phyloP scores from a whole-genome alignment of 2,113 vertebrate genomes.

The Cromileptes altivelis region DNA sequence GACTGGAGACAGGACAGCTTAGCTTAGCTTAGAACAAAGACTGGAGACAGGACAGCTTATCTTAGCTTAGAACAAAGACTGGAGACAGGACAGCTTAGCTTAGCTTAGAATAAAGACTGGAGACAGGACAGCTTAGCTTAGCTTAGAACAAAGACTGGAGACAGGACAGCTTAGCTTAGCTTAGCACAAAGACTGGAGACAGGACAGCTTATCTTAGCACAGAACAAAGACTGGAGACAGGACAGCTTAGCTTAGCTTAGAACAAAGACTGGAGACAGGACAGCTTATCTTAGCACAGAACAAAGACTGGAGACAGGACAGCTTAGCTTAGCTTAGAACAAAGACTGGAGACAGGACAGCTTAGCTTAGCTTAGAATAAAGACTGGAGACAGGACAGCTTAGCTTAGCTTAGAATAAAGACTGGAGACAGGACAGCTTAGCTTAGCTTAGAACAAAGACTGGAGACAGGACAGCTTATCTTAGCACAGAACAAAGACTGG shows the following conservation, averaged over 20 bases:
- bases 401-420: slow-evolving; percentile 27
- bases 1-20: no score
- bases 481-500: background rate
- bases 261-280: background rate
- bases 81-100: no score
- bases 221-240: background rate
- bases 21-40: no score
- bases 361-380: slow-evolving; percentile 37
- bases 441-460: background rate
- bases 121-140: no score
- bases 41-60: no score
- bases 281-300: slow-evolving; percentile 34
- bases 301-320: background rate
- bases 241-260: slow-evolving; percentile 29
- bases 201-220: slow-evolving; percentile 21
- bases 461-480: background rate
- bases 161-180: slow-evolving; percentile 14
- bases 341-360: background rate
- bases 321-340: slow-evolving; percentile 35
- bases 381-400: background rate
- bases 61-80: no score
- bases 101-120: no score
- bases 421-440: no score
- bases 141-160: no score
- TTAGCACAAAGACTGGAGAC: slow-evolving; percentile 1